phyloP scores from a whole-genome alignment of 2,888 invertebrate species.

The Coleophora flavipennella region DNA sequence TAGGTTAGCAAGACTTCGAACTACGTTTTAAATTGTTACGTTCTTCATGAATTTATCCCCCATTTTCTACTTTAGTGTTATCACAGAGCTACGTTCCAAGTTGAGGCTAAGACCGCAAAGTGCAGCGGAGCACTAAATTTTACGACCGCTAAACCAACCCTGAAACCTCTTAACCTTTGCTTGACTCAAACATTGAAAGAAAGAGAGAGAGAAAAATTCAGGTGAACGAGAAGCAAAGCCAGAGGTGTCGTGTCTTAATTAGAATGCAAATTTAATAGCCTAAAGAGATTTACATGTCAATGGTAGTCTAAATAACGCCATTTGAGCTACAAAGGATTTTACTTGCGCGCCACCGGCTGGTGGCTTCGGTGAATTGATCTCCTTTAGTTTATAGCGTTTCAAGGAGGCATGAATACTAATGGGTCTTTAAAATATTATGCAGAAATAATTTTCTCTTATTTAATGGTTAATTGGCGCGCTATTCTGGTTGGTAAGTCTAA shows the following conservation, averaged over 20 bases:
- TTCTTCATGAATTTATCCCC: too few relatives aligned
- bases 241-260: conserved; percentile 50
- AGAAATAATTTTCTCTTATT: too few relatives aligned
- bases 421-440: conserved; percentile 8
- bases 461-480: too few relatives aligned
- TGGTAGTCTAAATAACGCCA: conserved; percentile 61
- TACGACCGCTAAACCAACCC: not conserved
- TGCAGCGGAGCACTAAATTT: not conserved
- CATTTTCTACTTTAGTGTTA: too few relatives aligned
- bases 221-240: conserved; percentile 16
- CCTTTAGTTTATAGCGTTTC: conserved; percentile 37
- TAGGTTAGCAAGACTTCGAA: too few relatives aligned
- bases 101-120: too few relatives aligned
- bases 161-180: not conserved
- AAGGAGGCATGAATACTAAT: conserved; percentile 42
- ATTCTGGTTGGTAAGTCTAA: too few relatives aligned
- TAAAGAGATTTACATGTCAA: conserved; percentile 68
- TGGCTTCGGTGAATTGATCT: conserved; percentile 41
- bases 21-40: too few relatives aligned
- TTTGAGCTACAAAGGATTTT: conserved; percentile 53
- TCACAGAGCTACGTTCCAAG: too few relatives aligned
- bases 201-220: conserved; percentile 20
- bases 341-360: conserved; percentile 22
- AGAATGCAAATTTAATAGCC: conserved; percentile 71
- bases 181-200: too few relatives aligned